These are phyloP conservation scores for Catajapyx aquilonaris DNA, from an alignment of 1,140 invertebrate genomes.

Conservation along the genomic window DNA sequence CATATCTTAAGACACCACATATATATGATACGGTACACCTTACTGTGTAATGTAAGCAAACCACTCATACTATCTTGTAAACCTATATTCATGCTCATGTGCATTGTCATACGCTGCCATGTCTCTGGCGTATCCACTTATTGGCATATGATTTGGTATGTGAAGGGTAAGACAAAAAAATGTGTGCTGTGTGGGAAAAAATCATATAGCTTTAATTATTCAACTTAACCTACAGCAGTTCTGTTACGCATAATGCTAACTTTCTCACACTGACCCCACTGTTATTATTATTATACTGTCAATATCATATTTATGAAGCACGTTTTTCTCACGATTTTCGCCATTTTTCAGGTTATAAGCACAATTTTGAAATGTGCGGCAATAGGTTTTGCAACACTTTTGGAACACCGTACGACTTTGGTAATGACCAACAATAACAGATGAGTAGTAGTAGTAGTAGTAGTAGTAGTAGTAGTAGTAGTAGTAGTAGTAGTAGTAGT, in stretches of 20 bases:
- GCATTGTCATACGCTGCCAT: too few relatives aligned
- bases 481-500: not conserved
- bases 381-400: conserved; percentile 20
- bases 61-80: too few relatives aligned
- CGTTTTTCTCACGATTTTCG: conserved; percentile 2
- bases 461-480: not conserved
- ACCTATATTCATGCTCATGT: too few relatives aligned
- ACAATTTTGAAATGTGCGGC: conserved; percentile 25
- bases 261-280: not conserved
- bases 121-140: too few relatives aligned
- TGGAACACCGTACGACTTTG: conserved; percentile 28
- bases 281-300: too few relatives aligned
- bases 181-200: conserved; percentile 1
- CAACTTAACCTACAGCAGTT: not conserved
- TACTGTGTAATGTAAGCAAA: too few relatives aligned
- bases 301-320: too few relatives aligned
- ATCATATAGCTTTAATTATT: not conserved
- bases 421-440: conserved; percentile 6
- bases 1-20: too few relatives aligned
- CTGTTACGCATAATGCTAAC: not conserved
- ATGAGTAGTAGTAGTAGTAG: not conserved
- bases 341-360: conserved; percentile 16
- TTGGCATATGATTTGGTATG: too few relatives aligned
- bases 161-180: conserved; percentile 4
- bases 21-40: too few relatives aligned